Evolutionary conservation across 2,888 invertebrate species (phyloP).

Genomic region (Ommatoiulus sabulosus): DNA sequence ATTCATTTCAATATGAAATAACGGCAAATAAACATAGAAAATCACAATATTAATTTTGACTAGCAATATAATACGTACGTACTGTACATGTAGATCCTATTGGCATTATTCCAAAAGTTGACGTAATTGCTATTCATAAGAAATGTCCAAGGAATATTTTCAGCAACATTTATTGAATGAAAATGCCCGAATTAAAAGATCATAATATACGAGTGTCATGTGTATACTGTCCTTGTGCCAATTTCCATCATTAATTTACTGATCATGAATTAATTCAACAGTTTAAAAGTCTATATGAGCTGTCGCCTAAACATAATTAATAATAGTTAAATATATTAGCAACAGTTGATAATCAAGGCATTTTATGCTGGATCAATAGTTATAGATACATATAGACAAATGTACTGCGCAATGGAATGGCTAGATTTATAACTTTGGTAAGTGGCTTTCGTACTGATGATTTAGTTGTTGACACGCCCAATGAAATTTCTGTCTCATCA

Average conservation of each 20-base stretch:
- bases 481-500: no score
- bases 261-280: background rate
- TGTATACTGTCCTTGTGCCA: no score
- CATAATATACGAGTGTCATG: background rate
- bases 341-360: no score
- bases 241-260: background rate
- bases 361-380: no score
- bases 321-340: no score
- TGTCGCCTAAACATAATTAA: background rate
- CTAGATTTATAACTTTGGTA: no score
- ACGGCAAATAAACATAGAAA: background rate
- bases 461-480: no score
- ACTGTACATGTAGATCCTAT: background rate
- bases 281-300: background rate
- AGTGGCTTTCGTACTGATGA: no score
- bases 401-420: no score
- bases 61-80: background rate
- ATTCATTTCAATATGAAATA: background rate
- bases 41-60: background rate
- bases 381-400: no score
- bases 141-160: background rate
- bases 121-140: conserved; percentile 1
- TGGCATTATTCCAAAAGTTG: conserved; percentile 1
- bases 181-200: no score
- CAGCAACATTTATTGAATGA: background rate